Evolutionary conservation across 2,888 invertebrate species (phyloP), one percentile per base, ranked within the genome.

Genomic region (Drosophila kanekoi): DNA sequence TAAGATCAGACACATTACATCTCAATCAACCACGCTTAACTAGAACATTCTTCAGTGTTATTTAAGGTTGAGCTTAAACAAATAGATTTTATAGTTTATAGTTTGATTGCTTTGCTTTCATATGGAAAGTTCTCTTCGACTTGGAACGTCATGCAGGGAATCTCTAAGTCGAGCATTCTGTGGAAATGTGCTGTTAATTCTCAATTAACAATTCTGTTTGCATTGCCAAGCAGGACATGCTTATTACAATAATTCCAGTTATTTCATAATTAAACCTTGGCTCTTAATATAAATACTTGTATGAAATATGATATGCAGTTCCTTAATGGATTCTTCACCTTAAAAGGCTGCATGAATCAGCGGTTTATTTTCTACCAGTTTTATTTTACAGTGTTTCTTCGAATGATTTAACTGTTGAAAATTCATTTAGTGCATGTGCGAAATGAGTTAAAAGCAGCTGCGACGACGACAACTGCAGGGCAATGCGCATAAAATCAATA

Each of bases 401-500:
- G 62, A 60, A 68, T 56, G 60, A 79, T 68, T 79, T 61, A 63
- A 75, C 75, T 51, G 76, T 59, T 75, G 58, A 64, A 75, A 79
- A 61, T 79, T 58, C 70, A 76, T 69, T 76, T 64, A 61, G 60
- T 60, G 79, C 58, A 54, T 51, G 54, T 61, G 57, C 57, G 63
- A 76, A 79, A 75, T 75, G 74, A 74, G 79, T 63, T 74, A 60
- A 79, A 43, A 57, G 69, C 53, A 67, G 59, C 47, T 23, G 53
- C 41, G 58, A 43, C 62, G 72, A 67, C 76, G 43, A 32, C 64
- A 43, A 57, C 59, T 64, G 49, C 58, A 64, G 61, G 72, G 68
- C 61, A 76, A 13, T 41, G 40, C 47, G 60, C 53, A 84, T 81
- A 87, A 83, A 83, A 89, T 87, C 89, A 89, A 83, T 82, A 82